Evolutionary conservation across 2,888 invertebrate species (phyloP).

Genomic region (Andrena chrysosceles): DNA sequence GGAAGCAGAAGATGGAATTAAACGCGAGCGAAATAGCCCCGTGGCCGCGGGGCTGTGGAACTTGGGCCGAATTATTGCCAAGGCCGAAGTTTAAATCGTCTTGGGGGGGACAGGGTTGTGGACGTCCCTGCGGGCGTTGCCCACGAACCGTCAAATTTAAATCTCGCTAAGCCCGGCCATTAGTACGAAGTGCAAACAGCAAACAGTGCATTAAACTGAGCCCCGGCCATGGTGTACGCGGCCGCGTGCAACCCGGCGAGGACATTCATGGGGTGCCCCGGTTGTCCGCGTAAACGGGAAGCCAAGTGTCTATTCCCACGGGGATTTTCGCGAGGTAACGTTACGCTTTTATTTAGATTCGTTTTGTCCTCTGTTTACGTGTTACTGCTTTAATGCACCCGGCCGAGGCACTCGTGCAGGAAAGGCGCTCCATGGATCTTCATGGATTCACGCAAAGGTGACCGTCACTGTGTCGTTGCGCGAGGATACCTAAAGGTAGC

Average conservation of each 20-base stretch:
- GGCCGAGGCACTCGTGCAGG: background rate
- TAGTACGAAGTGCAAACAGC: slow-evolving; percentile 84
- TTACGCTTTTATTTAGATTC: slow-evolving; percentile 57
- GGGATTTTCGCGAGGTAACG: slow-evolving; percentile 76
- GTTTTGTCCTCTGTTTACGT: slow-evolving; percentile 50
- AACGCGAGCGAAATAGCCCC: slow-evolving; percentile 54
- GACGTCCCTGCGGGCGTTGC: slow-evolving; percentile 55
- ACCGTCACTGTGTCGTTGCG: too few species aligned
- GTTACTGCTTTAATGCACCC: slow-evolving; percentile 44
- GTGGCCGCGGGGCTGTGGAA: slow-evolving; percentile 74
- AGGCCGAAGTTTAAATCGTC: slow-evolving; percentile 79
- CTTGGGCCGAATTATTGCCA: slow-evolving; percentile 75
- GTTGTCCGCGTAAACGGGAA: slow-evolving; percentile 77
- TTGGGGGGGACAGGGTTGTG: slow-evolving; percentile 30
- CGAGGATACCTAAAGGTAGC: too few species aligned
- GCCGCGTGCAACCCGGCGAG: slow-evolving; percentile 34
- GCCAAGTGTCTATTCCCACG: slow-evolving; percentile 84
- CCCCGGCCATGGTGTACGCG: slow-evolving; percentile 48
- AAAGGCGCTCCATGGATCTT: too few species aligned
- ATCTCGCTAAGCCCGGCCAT: slow-evolving; percentile 84
- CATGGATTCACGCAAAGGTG: too few species aligned
- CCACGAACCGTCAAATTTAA: slow-evolving; percentile 82
- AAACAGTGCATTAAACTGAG: slow-evolving; percentile 83
- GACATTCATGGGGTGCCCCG: slow-evolving; percentile 32
- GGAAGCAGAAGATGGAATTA: slow-evolving; percentile 45